These are phyloP conservation scores for Cephus nigrinus DNA, from an alignment of 2,888 invertebrate species.

Conservation along the genomic window DNA sequence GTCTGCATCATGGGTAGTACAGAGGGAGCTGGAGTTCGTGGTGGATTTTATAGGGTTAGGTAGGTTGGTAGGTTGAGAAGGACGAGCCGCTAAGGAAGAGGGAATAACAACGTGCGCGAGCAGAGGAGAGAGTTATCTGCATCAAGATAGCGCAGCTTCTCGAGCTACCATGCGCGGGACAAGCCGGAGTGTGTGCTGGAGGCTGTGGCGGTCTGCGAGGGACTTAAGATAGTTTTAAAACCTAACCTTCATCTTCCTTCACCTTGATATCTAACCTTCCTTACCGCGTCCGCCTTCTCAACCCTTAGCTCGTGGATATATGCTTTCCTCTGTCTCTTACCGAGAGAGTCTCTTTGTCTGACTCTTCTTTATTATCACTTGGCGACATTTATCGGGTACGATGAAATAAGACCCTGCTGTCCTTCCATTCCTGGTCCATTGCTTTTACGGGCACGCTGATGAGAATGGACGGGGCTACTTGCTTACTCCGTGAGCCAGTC, in stretches of 20 bases:
- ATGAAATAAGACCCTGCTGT: slow-evolving; percentile 23
- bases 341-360: background rate
- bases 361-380: slow-evolving; percentile 20
- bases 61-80: background rate
- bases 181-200: background rate
- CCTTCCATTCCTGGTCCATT: slow-evolving; percentile 17
- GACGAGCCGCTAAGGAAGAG: slow-evolving; percentile 18
- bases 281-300: background rate
- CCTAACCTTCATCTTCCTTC: background rate
- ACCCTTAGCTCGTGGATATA: slow-evolving; percentile 15
- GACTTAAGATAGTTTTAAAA: slow-evolving; percentile 7
- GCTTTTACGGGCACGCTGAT: background rate
- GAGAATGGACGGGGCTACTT: background rate
- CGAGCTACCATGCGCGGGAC: slow-evolving; percentile 21
- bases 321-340: slow-evolving; percentile 8
- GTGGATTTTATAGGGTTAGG: background rate
- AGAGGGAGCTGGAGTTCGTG: background rate
- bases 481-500: background rate
- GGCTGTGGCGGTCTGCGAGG: slow-evolving; percentile 1
- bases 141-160: slow-evolving; percentile 36
- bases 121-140: slow-evolving; percentile 35
- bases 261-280: background rate
- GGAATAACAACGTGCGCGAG: slow-evolving; percentile 2
- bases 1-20: background rate
- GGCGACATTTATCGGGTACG: slow-evolving; percentile 22